Conservation (phyloP, 1,140 invertebrate genomes). For the Hyposmocoma kahamanoa region DNA sequence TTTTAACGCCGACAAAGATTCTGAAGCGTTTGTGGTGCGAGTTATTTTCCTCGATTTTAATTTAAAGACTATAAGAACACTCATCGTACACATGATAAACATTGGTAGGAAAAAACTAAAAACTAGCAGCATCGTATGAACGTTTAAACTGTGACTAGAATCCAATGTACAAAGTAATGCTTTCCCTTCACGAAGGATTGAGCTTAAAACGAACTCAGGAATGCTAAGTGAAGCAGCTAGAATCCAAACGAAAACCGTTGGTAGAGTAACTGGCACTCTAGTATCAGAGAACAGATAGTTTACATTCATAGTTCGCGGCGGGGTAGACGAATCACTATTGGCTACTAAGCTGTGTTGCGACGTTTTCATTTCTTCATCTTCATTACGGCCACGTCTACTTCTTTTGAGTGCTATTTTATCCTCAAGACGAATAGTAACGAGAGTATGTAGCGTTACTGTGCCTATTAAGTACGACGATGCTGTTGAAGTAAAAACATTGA, state of each 20-base stretch:
- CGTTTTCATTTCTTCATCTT: constrained; percentile 70
- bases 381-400: constrained; percentile 46
- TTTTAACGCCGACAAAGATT: constrained; percentile 47
- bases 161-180: constrained; percentile 50
- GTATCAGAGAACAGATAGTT: constrained; percentile 58
- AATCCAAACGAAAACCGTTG: constrained; percentile 72
- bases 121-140: constrained; percentile 55
- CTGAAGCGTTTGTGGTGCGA: constrained; percentile 28
- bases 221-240: constrained; percentile 72
- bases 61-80: constrained; percentile 41
- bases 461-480: constrained; percentile 69
- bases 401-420: constrained; percentile 38
- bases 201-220: constrained; percentile 68
- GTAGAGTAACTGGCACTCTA: constrained; percentile 63
- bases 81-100: constrained; percentile 37
- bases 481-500: constrained; percentile 71
- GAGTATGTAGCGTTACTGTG: constrained; percentile 70
- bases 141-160: constrained; percentile 49
- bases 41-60: constrained; percentile 38
- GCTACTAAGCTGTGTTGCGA: constrained; percentile 68
- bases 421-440: constrained; percentile 72
- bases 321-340: constrained; percentile 55
- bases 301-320: constrained; percentile 62
- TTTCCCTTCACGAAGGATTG: constrained; percentile 39
- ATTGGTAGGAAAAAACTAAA: constrained; percentile 61